These are phyloP conservation scores for Ceratosolen fusciceps DNA, from an alignment of 1,140 invertebrate species.

Conservation along the genomic window DNA sequence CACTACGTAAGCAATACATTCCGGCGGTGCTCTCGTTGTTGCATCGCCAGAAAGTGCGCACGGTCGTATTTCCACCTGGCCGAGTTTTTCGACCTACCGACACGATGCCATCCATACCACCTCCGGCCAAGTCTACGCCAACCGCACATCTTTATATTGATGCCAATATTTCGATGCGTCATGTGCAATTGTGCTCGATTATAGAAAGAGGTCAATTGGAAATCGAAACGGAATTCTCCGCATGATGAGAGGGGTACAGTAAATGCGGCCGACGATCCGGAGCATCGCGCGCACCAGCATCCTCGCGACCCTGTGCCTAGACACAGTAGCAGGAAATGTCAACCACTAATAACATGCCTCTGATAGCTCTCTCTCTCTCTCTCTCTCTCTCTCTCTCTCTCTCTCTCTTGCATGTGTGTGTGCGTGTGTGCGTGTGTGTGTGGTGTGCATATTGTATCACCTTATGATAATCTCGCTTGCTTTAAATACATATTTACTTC, in stretches of 20 bases:
- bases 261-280: not conserved
- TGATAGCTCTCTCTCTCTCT: not conserved
- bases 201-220: constrained; percentile 48
- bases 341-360: constrained; percentile 36
- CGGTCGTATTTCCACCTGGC: constrained; percentile 60
- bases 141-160: not conserved
- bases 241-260: not conserved
- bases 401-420: not conserved
- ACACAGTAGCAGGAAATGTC: not conserved
- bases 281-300: not conserved
- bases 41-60: constrained; percentile 54
- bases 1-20: constrained; percentile 17
- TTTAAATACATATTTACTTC: too few relatives aligned
- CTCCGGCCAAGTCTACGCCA: not conserved
- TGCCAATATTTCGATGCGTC: constrained; percentile 35
- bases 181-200: constrained; percentile 33
- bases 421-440: too few relatives aligned
- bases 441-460: too few relatives aligned
- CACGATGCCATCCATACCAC: not conserved
- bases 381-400: not conserved
- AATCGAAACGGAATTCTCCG: constrained; percentile 40
- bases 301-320: not conserved
- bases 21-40: not conserved
- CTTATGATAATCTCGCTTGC: too few relatives aligned
- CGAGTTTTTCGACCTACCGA: constrained; percentile 51